Evolutionary conservation across 2,888 invertebrate genomes (phyloP), one percentile per base, ranked within the genome.

Genomic region (Danaus chrysippus): DNA sequence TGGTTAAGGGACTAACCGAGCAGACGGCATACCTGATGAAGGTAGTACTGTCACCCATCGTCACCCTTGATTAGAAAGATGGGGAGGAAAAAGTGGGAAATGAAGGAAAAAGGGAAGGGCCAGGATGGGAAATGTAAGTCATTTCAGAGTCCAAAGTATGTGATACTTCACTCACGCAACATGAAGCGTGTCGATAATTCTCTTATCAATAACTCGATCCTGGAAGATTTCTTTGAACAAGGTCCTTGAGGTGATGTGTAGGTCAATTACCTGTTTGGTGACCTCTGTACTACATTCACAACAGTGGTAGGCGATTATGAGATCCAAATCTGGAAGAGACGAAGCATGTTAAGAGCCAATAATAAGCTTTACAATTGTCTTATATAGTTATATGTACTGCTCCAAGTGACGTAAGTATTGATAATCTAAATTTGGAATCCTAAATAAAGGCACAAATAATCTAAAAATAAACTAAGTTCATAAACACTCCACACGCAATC

Each of bases 211-310:
- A 6, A 83, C 82, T 64, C 94, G 82, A 66, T 93, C 92, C 1
- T 85, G 84, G 77, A 95, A 95, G 75, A 93, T 5, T 34, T 34
- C 23, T 34, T 34, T 34, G 72, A 94, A 93, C 66, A 93, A 92
- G 0, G 94, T 93, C 70, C 93, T 92, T 3, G 94, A 86, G 0
- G 95, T 95, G 70, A 92, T 93, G 79, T 93, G 93, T 0, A 92
- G 91, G 72, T 96, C 95, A 44, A 96, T 88, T 10, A 94, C 93
- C 56, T 87, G 87, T 78, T 95, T 96, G 0, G 96, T 91, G 12
- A 93, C 88, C 70, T 94, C 95, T 61, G 94, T 84, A 69, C 94
- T 93, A 71, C 92, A 93, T 59, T 92, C 87, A 80, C 95, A 95
- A 74, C 94, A 94, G 78, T 95, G 94, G 68, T 93, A 92, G 65